Evolutionary conservation across 2,797 vertebrate genomes (phyloP).

Genomic region (Gorsachius magnificus): DNA sequence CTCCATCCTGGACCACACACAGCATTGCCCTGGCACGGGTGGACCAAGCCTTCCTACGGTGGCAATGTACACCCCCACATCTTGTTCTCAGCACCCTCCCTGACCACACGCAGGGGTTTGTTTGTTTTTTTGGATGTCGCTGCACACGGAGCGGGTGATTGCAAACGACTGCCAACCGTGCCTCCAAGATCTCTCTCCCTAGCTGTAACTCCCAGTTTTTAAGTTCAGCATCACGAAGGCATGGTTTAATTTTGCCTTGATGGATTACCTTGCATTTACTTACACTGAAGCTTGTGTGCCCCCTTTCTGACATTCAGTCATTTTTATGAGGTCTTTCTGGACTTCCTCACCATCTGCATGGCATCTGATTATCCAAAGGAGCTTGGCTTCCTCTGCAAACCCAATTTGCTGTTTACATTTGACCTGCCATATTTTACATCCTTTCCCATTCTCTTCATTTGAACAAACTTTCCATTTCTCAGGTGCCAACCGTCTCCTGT

Average conservation of each 20-base stretch:
- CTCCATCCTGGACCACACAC: background rate
- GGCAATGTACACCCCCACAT: background rate
- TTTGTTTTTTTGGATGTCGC: background rate
- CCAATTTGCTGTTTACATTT: background rate
- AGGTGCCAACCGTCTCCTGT: background rate
- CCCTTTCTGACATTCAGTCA: background rate
- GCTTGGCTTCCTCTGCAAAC: background rate
- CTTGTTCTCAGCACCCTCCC: background rate
- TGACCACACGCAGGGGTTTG: rapidly evolving
- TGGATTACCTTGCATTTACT: background rate
- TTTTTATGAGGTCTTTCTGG: slow-evolving; percentile 32
- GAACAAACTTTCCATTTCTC: background rate
- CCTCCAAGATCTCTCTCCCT: background rate
- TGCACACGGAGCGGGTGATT: rapidly evolving
- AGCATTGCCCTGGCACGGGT: background rate
- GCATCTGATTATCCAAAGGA: background rate
- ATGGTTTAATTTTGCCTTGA: background rate
- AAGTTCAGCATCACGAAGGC: background rate
- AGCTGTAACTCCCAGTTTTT: background rate
- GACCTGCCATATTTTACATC: background rate
- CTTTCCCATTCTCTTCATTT: background rate
- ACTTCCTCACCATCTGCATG: background rate
- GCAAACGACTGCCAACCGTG: rapidly evolving
- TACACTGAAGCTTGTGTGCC: background rate
- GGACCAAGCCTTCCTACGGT: background rate